Conservation (phyloP, 1,140 invertebrate genomes). For the Diorhabda carinulata region DNA sequence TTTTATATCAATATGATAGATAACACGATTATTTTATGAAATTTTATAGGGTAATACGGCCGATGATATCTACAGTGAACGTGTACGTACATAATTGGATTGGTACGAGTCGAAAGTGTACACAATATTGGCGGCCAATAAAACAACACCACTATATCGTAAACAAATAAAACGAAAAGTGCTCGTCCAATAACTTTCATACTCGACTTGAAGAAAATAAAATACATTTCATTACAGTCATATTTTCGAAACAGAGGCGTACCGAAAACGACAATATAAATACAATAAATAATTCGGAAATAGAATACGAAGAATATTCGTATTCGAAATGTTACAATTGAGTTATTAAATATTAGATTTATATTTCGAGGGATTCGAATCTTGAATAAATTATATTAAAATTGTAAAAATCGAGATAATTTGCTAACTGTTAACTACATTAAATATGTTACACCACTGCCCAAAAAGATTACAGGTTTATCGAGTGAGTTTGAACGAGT, state of each 20-base stretch:
- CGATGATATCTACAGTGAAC: background rate
- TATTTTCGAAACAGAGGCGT: background rate
- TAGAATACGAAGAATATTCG: too few relatives aligned
- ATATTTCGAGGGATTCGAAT: too few relatives aligned
- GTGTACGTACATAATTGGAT: constrained; percentile 2
- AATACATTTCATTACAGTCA: background rate
- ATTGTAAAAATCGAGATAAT: too few relatives aligned
- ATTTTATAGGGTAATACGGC: background rate
- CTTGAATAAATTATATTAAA: too few relatives aligned
- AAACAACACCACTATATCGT: background rate
- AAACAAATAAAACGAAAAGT: background rate
- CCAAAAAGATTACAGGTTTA: background rate
- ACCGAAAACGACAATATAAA: too few relatives aligned
- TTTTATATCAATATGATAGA: constrained; percentile 3
- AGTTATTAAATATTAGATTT: too few relatives aligned
- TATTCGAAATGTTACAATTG: too few relatives aligned
- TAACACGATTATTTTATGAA: background rate
- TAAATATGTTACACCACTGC: background rate
- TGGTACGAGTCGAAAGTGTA: background rate
- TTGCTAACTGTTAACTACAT: too few relatives aligned
- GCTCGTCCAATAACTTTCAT: background rate
- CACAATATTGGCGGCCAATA: background rate
- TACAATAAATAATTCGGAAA: too few relatives aligned
- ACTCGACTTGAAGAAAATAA: background rate
- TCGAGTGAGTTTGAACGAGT: background rate